Base-by-base conservation (phyloP, 1,140 invertebrate species). In the Leptinotarsa undecemlineata region DNA sequence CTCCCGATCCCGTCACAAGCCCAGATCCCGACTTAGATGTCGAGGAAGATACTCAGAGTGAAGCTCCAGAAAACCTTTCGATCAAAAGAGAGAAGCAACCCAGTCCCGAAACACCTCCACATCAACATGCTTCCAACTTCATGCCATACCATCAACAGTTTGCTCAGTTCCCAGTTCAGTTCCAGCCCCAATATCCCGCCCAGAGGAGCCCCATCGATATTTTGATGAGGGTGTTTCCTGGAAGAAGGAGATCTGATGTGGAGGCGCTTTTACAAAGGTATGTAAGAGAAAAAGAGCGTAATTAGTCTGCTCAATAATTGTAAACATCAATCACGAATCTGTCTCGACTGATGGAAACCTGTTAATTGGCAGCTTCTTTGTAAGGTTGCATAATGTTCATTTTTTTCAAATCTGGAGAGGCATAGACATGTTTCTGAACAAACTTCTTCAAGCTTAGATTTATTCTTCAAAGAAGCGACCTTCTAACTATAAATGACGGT, bases 181-280 rank as follows among this genome's bases (percentile, higher is more conserved):
- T 79, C 76, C 86, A 86, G 8, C 85, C 86, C 81, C 33, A 83
- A 71, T 17, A 81, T 83, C 21, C 84, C 71, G 84, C 26, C 23
- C 89, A 90, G 77, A 85, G 90, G 62, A 91, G 91, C 0, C 91
- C 93, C 0, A 88, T 95, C 4, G 94, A 95, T 81, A 90, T 94
- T 15, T 86, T 95, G 11, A 85, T 92, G 68, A 86, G 91, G 62
- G 94, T 97, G 0, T 98, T 97, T 83, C 96, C 96, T 0, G 91
- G 91, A 76, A 91, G 94, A 79, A 91, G 95, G 78, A 88, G 94
- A 33, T 90, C 89, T 23, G 94, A 96, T 75, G 93, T 97, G 1
- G 95, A 97, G 84, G 89, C 92, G 6, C 89, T 95, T 64, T 87
- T 97, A 86, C 86, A 91, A 86, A 87, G 92, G 83, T 93, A 89